Evolutionary conservation across 2,113 vertebrate species (phyloP), one percentile per base, ranked within the genome.

Genomic region (Pollachius pollachius): DNA sequence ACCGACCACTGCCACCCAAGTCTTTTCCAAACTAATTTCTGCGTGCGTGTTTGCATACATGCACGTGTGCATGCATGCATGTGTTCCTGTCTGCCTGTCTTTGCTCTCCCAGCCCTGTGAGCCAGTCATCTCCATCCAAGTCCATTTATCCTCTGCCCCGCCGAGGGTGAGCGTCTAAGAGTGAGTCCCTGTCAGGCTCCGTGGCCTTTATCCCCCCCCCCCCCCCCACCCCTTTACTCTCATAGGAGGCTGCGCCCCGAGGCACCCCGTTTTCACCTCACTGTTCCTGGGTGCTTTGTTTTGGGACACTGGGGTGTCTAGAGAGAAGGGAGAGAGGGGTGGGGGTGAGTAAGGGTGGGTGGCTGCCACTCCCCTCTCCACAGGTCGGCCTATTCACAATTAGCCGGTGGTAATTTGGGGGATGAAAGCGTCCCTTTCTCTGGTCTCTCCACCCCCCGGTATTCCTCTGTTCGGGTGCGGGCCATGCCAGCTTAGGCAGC

Each of bases 311-410:
- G 67, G 56, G 5, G 56, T 17, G 56, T 3, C n/a, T 48, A 13
- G 41, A 48, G 41, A 48, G 41, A 48, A 48, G 41, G 41, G 41
- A 48, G 41, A 48, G 6, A 48, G 8, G 41, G 41, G 41, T 64
- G 37, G 37, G 69, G 69, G 75, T 34, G 6, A 34, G 30, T 34
- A 34, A 34, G 77, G 67, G 64, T 62, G 62, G 75, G 77, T 71
- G 71, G 25, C 82, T 18, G 78, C 82, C 79, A 67, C 83, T 80
- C 88, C 78, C 72, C 79, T 88, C 83, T 85, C 87, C 78, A 72
- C 85, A 86, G 86, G 85, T 83, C 81, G 74, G 80, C 81, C 75
- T 85, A 87, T 92, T 87, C 79, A 93, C 90, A 91, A 92, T 91
- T 90, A 90, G 89, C 79, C 85, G 78, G 80, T 84, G 80, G 87